Conservation (phyloP, 2,113 vertebrate genomes). For the Lepus europaeus region DNA sequence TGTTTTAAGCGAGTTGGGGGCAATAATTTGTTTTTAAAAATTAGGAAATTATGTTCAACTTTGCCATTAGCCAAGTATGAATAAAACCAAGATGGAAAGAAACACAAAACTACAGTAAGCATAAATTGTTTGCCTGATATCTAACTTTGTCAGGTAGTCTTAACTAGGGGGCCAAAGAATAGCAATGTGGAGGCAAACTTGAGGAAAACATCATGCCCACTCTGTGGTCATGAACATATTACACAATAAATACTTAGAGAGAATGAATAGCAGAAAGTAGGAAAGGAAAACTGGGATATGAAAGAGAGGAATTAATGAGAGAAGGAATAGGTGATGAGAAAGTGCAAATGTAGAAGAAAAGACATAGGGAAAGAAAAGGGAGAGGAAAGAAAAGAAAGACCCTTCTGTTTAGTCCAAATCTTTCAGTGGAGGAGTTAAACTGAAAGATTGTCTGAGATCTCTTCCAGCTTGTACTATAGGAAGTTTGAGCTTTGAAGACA, state of each 20-base stretch:
- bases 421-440: not conserved
- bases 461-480: not conserved
- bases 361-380: rapidly evolving
- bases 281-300: not conserved
- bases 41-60: not conserved
- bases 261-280: not conserved
- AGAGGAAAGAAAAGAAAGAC: not conserved
- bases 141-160: not conserved
- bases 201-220: not conserved
- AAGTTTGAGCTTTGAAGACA: not conserved
- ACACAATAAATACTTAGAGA: not conserved
- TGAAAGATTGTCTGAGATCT: not conserved
- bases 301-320: not conserved
- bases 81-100: not conserved
- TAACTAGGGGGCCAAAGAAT: not conserved
- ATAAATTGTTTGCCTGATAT: not conserved
- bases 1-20: no score
- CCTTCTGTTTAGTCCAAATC: not conserved
- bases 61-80: not conserved
- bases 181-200: not conserved
- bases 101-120: not conserved
- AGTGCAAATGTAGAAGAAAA: not conserved
- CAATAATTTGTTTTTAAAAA: not conserved
- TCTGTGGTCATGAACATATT: not conserved
- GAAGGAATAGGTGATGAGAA: not conserved